Evolutionary conservation across 2,113 vertebrate genomes (phyloP), one percentile per base, ranked within the genome.

Genomic region (Psophia crepitans): DNA sequence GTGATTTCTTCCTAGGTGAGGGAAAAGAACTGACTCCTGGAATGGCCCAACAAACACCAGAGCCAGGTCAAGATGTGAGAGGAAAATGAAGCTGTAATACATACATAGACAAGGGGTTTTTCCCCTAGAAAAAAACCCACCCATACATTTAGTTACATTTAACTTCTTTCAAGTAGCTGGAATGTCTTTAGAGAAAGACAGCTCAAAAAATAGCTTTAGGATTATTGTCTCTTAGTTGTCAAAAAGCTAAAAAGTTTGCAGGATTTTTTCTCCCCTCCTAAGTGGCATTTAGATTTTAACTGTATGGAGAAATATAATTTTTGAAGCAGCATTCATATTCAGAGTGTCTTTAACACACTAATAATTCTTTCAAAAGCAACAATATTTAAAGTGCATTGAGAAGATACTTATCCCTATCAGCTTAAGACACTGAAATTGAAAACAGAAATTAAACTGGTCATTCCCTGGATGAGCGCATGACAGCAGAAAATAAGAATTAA

Each of bases 401-500:
- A 96, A 89, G 16, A 65, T 46, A 54, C 12, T 89, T 75, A 80
- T 8, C 92, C 19, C 39, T 64, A 61, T 33, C 60, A 61, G 6
- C 4, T 75, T 82, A 87, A 89, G 22, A 64, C 39, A 82, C 22
- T 22, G 39, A 87, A 85, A 93, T 9, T 82, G 73, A 87, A 84
- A 75, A 71, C 2, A 87, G 35, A 87, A 95, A 73, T 39, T 37
- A 83, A 76, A 80, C 9, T 57, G 26, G 70, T 41, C 28, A 73
- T 69, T 91, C 26, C 12, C 53, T 58, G n/a, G 30, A 79, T 79
- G 8, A 69, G 13, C 1, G 0, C 1, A 5, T 33, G 24, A 87
- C 32, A 79, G 35, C 15, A 83, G 13, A 73, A 90, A 91, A 69
- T 20, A 85, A 37, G 73, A 89, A 75, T 43, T 64, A 94, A 54